phyloP scores from a whole-genome alignment of 1,140 invertebrate genomes.

The Hesperophylax magnus region DNA sequence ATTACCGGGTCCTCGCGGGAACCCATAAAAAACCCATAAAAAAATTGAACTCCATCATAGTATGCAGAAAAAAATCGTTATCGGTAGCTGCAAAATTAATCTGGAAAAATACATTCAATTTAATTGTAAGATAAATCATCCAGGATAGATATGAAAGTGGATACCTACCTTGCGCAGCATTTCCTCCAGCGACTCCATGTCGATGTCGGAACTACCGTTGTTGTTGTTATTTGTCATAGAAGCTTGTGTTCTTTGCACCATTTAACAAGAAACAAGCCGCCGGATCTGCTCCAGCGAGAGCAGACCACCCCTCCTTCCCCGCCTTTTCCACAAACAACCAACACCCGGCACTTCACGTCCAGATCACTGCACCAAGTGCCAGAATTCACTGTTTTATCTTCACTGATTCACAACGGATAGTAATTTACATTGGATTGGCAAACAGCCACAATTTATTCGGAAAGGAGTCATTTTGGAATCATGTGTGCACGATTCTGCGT shows the following conservation, averaged over 20 bases:
- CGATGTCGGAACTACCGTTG: conserved; percentile 77
- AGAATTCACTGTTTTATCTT: too few relatives aligned
- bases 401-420: too few relatives aligned
- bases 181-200: conserved; percentile 86
- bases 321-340: neutral
- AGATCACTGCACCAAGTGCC: neutral
- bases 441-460: conserved; percentile 7
- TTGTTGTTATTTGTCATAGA: conserved; percentile 71
- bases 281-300: neutral
- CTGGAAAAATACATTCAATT: too few relatives aligned
- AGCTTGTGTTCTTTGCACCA: conserved; percentile 63
- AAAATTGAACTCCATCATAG: neutral
- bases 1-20: too few relatives aligned
- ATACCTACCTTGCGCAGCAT: conserved; percentile 82
- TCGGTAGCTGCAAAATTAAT: too few relatives aligned
- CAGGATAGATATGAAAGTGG: too few relatives aligned
- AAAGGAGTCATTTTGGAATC: conserved; percentile 21
- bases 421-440: neutral
- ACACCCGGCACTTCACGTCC: neutral
- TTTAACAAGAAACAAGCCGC: conserved; percentile 33
- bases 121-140: too few relatives aligned
- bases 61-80: neutral
- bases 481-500: neutral
- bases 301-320: conserved; percentile 4
- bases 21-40: too few relatives aligned